Conservation (phyloP, 2,113 vertebrate species). For the Spizaetus ornatus region DNA sequence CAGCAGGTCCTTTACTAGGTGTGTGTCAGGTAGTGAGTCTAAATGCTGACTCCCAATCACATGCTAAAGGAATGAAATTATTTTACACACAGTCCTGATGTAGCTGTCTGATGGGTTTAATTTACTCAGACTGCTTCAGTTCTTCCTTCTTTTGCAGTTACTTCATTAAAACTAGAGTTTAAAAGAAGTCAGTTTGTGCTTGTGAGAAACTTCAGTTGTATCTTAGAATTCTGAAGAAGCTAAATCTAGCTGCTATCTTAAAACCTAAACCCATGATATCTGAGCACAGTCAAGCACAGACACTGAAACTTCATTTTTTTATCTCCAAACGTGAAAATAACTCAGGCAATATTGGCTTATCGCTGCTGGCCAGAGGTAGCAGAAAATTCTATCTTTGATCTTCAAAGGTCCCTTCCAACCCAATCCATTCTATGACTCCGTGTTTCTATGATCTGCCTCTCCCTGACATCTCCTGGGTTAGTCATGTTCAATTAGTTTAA, state of each 20-base stretch:
- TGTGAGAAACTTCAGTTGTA: neutral
- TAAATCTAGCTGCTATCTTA: neutral
- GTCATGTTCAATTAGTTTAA: neutral
- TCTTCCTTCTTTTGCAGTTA: neutral
- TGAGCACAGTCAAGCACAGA: neutral
- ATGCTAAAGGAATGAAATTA: neutral
- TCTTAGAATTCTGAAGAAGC: neutral
- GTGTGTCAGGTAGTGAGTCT: neutral
- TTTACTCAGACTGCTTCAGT: neutral
- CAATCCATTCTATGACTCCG: neutral
- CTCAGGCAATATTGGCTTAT: neutral
- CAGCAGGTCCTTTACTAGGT: neutral
- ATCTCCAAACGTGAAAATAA: neutral
- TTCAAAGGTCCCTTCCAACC: neutral
- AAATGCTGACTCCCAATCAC: neutral
- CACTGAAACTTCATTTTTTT: neutral
- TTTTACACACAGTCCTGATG: neutral
- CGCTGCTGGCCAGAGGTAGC: neutral
- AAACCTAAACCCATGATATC: neutral
- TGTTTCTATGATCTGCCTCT: neutral
- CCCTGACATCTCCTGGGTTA: neutral
- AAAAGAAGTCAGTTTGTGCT: neutral
- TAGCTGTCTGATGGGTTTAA: neutral
- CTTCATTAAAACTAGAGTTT: neutral
- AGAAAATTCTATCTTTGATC: neutral